phyloP scores from a whole-genome alignment of 2,113 vertebrate genomes.

The Colius striatus region DNA sequence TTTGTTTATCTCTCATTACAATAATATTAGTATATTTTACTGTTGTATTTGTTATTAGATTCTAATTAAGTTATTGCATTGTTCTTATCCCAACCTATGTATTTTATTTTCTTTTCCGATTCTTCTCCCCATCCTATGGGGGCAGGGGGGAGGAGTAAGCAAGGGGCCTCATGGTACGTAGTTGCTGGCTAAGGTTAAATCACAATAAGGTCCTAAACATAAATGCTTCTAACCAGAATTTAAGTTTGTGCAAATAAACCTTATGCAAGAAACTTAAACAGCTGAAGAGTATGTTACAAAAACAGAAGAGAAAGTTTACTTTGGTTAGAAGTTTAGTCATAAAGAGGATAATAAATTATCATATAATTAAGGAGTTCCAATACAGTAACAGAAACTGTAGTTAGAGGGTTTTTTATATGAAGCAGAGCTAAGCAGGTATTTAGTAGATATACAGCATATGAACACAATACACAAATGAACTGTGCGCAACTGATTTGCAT shows the following conservation, averaged over 20 bases:
- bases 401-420: background rate
- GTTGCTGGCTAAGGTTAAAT: too few relatives aligned
- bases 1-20: too few relatives aligned
- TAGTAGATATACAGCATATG: background rate
- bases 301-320: background rate
- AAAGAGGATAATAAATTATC: constrained; percentile 6
- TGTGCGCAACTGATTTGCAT: background rate
- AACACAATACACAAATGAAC: background rate
- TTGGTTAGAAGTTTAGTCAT: constrained; percentile 13
- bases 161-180: too few relatives aligned
- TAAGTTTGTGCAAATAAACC: background rate
- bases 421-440: background rate
- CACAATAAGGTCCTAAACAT: background rate
- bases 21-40: too few relatives aligned
- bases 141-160: too few relatives aligned
- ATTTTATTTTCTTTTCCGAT: too few relatives aligned
- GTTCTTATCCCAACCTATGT: too few relatives aligned
- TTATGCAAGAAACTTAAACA: background rate
- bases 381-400: background rate
- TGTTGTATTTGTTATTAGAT: too few relatives aligned
- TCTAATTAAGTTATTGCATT: too few relatives aligned
- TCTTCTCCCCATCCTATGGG: too few relatives aligned
- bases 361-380: background rate
- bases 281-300: background rate
- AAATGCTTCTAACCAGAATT: background rate